Evolutionary conservation across 2,888 invertebrate genomes (phyloP), one percentile per base, ranked within the genome.

Genomic region (Luperina testacea): DNA sequence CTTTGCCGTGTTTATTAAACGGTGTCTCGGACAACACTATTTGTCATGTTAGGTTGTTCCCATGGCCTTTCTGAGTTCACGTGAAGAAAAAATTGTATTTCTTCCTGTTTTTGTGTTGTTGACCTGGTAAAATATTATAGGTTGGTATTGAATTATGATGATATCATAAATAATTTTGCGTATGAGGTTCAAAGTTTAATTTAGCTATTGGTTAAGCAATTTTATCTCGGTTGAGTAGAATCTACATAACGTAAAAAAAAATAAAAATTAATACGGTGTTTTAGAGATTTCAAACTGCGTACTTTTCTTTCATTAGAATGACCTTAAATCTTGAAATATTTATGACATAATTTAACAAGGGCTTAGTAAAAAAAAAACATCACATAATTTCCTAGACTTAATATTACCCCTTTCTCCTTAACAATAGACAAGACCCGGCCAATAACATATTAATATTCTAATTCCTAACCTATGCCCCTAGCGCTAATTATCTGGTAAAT

Each of bases 1-100:
- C 91, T 90, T 76, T 90, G 87, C 65, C 88, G 92, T 94, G 95
- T 94, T 95, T 95, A 94, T 94, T 95, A 94, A 95, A 93, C 92
- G 93, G 91, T 92, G 94, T 94, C 93, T 92, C 84, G 86, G 90
- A 88, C 90, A 90, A 92, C 92, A 94, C 94, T 92, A 91, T 93
- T 93, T 93, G 94, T 94, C 95, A 92, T 92, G 91, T 90, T 90
- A 92, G 80, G 27, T 17, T 70, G 90, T 95, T 95, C 94, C 92
- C 95, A 95, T 91, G 92, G 91, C 85, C 84, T 79, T 95, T 95
- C 92, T 90, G 86, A 53, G 70, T 48, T 8, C 24, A 51, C 4
- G 11, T 42, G n/a, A 76, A 75, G 67, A 71, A 61, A 75, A 71
- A 82, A 75, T 74, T 24, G 1, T 38, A 1, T 57, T 78, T 45